These are phyloP conservation scores for Meghimatium bilineatum DNA, from an alignment of 2,888 invertebrate species.

Conservation along the genomic window DNA sequence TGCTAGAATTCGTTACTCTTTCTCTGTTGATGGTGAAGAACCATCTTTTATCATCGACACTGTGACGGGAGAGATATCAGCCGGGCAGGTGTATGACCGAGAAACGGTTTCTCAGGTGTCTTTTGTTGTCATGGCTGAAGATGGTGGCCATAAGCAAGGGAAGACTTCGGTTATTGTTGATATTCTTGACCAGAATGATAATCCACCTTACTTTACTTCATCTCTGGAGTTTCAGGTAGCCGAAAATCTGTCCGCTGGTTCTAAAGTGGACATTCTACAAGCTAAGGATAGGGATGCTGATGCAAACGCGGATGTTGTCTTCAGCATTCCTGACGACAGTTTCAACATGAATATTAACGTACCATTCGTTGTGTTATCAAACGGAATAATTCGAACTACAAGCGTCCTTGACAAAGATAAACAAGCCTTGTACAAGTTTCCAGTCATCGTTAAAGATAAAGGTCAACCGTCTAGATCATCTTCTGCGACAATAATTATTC, in stretches of 20 bases:
- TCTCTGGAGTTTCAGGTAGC: slow-evolving; percentile 57
- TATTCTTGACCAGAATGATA: slow-evolving; percentile 67
- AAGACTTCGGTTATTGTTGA: slow-evolving; percentile 62
- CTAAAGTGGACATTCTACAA: slow-evolving; percentile 60
- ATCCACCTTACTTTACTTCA: slow-evolving; percentile 59
- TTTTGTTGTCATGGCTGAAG: slow-evolving; percentile 63
- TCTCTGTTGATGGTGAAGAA: slow-evolving; percentile 56
- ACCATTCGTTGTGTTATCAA: slow-evolving; percentile 63
- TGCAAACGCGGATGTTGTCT: slow-evolving; percentile 59
- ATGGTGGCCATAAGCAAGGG: slow-evolving; percentile 59
- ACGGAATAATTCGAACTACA: slow-evolving; percentile 59
- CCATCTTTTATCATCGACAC: slow-evolving; percentile 60
- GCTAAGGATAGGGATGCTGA: slow-evolving; percentile 64
- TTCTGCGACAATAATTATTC: slow-evolving; percentile 61
- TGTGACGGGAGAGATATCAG: slow-evolving; percentile 63
- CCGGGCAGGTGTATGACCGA: slow-evolving; percentile 62
- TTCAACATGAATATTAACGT: slow-evolving; percentile 15
- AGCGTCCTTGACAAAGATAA: slow-evolving; percentile 62
- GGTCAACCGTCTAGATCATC: slow-evolving; percentile 63
- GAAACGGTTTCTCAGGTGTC: slow-evolving; percentile 59
- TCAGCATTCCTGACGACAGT: slow-evolving; percentile 44
- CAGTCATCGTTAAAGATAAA: slow-evolving; percentile 63
- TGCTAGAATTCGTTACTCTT: slow-evolving; percentile 59
- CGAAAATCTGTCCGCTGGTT: slow-evolving; percentile 58
- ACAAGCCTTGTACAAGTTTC: slow-evolving; percentile 58